Conservation (phyloP, 1,140 invertebrate species). For the Drosophila ironensis region DNA sequence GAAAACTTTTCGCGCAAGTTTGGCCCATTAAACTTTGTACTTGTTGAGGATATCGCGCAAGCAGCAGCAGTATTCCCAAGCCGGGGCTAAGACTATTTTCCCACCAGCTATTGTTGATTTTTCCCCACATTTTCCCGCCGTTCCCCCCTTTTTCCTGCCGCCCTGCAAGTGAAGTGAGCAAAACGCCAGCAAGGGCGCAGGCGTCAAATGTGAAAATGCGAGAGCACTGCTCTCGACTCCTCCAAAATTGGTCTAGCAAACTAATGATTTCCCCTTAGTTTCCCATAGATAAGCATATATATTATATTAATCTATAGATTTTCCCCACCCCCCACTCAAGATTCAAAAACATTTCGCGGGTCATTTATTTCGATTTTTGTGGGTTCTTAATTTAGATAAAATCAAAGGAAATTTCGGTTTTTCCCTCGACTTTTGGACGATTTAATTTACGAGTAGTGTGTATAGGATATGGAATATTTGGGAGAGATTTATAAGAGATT, state of each 20-base stretch:
- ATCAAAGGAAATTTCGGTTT: constrained; percentile 16
- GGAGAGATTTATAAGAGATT: not conserved
- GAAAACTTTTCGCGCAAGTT: constrained; percentile 20
- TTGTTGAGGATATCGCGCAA: constrained; percentile 44
- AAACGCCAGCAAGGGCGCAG: constrained; percentile 28
- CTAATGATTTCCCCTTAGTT: constrained; percentile 21
- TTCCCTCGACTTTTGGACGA: not conserved
- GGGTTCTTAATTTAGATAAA: constrained; percentile 20
- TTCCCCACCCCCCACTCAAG: too few relatives aligned
- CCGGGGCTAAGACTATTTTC: constrained; percentile 9
- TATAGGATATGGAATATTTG: constrained; percentile 1
- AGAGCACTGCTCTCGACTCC: too few relatives aligned
- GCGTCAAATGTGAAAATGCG: too few relatives aligned
- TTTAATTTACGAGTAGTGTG: constrained; percentile 26
- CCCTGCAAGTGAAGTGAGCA: too few relatives aligned
- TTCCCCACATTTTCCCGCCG: not conserved
- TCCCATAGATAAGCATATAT: too few relatives aligned
- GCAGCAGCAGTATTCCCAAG: constrained; percentile 18
- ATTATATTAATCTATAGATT: not conserved
- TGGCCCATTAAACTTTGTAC: constrained; percentile 41
- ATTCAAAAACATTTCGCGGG: not conserved
- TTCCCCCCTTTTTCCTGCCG: too few relatives aligned
- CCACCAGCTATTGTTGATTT: constrained; percentile 3
- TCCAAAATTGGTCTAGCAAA: too few relatives aligned
- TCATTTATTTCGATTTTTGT: constrained; percentile 4